A percentile compares a stretch with the other conserved stretches of the same genome.
phyloP scores from a whole-genome alignment of 1,140 invertebrate genomes.

The Hycleus phaleratus region DNA sequence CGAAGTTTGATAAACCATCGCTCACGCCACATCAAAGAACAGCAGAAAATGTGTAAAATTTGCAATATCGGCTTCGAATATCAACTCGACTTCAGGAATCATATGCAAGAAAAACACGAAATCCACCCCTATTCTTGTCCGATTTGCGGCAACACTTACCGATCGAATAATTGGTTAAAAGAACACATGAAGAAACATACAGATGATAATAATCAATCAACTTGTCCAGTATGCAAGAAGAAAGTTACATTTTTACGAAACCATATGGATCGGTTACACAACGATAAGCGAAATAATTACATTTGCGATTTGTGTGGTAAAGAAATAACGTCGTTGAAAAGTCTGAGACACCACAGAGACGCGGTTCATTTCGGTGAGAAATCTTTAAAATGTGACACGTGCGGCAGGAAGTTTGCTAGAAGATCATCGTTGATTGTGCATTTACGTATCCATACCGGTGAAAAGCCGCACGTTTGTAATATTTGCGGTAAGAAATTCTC shows the following conservation, averaged over 20 bases:
- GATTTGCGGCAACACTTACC: constrained; percentile 28
- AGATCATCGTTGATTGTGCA: constrained; percentile 51
- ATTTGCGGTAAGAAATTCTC: no score
- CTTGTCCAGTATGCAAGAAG: no score
- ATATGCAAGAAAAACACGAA: no score
- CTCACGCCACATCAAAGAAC: constrained; percentile 51
- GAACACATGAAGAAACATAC: constrained; percentile 26
- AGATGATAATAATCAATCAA: constrained; percentile 19
- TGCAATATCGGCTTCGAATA: no score
- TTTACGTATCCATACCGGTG: constrained; percentile 42
- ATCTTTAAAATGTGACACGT: constrained; percentile 33
- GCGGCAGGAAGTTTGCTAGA: constrained; percentile 26
- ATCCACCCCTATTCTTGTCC: constrained; percentile 20
- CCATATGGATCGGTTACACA: constrained; percentile 25
- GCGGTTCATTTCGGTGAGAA: constrained; percentile 31
- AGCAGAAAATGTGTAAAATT: constrained; percentile 3
- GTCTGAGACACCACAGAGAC: constrained; percentile 28
- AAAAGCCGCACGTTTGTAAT: constrained; percentile 25
- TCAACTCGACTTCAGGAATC: no score
- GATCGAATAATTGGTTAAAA: constrained; percentile 27
- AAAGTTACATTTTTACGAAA: constrained; percentile 13
- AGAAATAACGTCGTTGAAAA: constrained; percentile 27
- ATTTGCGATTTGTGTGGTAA: constrained; percentile 32
- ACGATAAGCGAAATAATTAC: constrained; percentile 19
- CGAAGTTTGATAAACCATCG: no score